Evolutionary conservation across 2,888 invertebrate species (phyloP), one percentile per base, ranked within the genome.

Genomic region (Crematogaster levior): DNA sequence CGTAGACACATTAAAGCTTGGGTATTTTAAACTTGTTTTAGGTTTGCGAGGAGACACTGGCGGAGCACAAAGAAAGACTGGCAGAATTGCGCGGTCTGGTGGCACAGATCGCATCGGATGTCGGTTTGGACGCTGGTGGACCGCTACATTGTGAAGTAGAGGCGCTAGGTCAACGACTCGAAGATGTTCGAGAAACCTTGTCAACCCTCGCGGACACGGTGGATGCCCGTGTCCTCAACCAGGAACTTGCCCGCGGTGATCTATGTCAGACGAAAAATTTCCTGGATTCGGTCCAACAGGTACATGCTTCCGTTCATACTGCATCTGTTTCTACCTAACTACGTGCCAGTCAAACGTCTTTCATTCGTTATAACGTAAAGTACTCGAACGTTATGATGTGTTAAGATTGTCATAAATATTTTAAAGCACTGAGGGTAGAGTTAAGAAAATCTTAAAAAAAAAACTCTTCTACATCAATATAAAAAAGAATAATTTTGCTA

Each of bases 81-180:
- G 95, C 95, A 58, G 97, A 97, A 92, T 95, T 98, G 34, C 96
- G 97, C 3, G 96, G 96, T 21, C 95, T 98, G 82, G 97, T 97
- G 2, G 96, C 97, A 0, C 96, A 97, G 88, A 97, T 98, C 79
- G 97, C 97, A 0, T 96, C 96, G 34, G 97, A 97, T 92, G 97
- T 98, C 12, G 97, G 97, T 18, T 93, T 97, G 86, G 96, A 97
- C 92, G 96, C 96, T 15, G 96, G 97, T 40, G 95, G 96, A 4
- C 96, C 97, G 0, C 95, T 98, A 83, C 97, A 97, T 85, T 96
- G 97, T 37, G 98, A 98, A 94, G 96, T 98, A 15, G 97, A 97
- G 90, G 97, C 97, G 0, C 94, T 98, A 73, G 97, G 97, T 58
- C 95, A 96, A 82, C 95, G 97, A 43, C 95, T 98, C 85, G 97